Conservation (phyloP, 1,140 invertebrate genomes). For the Pogonomyrmex barbatus region DNA sequence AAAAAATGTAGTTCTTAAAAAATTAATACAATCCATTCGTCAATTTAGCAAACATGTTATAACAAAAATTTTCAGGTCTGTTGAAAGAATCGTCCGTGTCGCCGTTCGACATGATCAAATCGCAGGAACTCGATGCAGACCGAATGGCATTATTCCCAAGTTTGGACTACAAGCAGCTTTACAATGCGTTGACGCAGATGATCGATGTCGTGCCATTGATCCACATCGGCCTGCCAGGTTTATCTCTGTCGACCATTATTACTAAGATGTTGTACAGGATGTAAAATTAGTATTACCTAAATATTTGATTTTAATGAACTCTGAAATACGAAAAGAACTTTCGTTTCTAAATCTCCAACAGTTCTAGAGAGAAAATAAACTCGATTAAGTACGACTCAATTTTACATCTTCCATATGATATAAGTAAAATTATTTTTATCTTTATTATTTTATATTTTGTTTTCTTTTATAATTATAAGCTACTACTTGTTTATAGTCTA, state of each 20-base stretch:
- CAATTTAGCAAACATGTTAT: neutral
- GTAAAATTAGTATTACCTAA: neutral
- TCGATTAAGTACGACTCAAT: neutral
- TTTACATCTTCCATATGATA: neutral
- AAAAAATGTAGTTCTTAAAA: no score
- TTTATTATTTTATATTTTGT: neutral
- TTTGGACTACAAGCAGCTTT: slow-evolving; percentile 97
- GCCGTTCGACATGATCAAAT: slow-evolving; percentile 95
- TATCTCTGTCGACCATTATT: slow-evolving; percentile 38
- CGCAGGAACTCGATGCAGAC: slow-evolving; percentile 93
- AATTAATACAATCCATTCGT: neutral
- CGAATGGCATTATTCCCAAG: slow-evolving; percentile 96
- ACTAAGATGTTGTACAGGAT: neutral
- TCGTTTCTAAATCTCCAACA: neutral
- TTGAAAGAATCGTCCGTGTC: slow-evolving; percentile 97
- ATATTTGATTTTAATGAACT: neutral
- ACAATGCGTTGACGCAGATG: slow-evolving; percentile 93
- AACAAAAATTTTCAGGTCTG: slow-evolving; percentile 89
- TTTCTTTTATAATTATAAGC: neutral
- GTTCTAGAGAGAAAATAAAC: neutral
- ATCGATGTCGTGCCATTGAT: slow-evolving; percentile 94
- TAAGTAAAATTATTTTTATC: neutral
- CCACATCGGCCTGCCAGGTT: slow-evolving; percentile 94
- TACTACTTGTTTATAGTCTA: neutral
- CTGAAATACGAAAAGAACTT: neutral